Conservation (phyloP, 2,797 vertebrate genomes). For the Delichon dasypus region DNA sequence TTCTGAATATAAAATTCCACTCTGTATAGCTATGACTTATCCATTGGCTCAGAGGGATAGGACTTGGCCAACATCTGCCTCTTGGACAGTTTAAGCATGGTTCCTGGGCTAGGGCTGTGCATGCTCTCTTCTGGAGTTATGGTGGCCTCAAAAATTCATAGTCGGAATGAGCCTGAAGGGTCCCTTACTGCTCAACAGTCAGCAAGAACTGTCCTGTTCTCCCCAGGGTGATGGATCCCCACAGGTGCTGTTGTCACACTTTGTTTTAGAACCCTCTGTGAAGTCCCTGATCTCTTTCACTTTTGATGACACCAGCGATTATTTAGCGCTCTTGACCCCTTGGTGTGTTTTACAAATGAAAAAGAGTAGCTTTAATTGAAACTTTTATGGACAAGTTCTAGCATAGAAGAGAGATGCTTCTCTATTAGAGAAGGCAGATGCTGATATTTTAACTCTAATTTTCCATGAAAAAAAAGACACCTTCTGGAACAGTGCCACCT, state of each 20-base stretch:
- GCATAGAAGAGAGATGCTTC: background rate
- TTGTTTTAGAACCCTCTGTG: background rate
- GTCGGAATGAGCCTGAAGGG: background rate
- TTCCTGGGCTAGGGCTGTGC: background rate
- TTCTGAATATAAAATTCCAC: background rate
- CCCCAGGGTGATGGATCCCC: background rate
- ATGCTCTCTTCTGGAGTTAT: background rate
- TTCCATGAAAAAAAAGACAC: background rate
- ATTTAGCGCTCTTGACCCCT: background rate
- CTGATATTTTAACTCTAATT: background rate
- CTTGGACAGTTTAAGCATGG: background rate
- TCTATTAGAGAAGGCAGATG: background rate
- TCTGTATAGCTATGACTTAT: background rate
- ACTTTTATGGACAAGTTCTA: background rate
- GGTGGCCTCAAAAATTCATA: background rate
- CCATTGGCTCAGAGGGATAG: background rate
- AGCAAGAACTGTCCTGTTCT: background rate
- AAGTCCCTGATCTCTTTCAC: background rate
- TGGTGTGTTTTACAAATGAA: background rate
- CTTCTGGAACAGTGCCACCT: background rate
- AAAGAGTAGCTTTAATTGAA: background rate
- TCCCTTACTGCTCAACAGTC: background rate
- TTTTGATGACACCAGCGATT: background rate
- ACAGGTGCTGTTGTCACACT: background rate
- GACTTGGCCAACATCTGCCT: background rate